These are phyloP conservation scores for Schizopygopsis pylzovi DNA, from an alignment of 2,797 vertebrate species.

Conservation along the genomic window DNA sequence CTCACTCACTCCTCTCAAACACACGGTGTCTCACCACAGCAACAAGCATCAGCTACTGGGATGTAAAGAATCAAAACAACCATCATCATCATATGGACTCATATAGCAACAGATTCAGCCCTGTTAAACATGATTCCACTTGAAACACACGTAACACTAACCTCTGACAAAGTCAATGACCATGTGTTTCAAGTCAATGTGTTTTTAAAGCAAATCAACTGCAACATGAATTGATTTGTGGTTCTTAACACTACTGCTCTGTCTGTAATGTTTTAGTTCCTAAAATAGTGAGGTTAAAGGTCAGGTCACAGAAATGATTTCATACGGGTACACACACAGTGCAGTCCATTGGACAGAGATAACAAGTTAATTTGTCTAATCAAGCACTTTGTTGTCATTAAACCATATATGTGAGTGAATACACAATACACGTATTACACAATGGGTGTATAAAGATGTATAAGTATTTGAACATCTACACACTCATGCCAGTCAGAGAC, in stretches of 20 bases:
- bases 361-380: slow-evolving; percentile 9
- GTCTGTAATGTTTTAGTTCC: not conserved
- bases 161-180: slow-evolving; percentile 31
- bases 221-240: not conserved
- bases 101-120: slow-evolving; percentile 30
- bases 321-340: not conserved
- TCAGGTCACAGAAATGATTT: slow-evolving; percentile 1
- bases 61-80: slow-evolving; percentile 52
- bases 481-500: slow-evolving; percentile 13
- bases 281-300: not conserved
- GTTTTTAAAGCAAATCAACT: slow-evolving; percentile 20
- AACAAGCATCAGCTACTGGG: slow-evolving; percentile 45
- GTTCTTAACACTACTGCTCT: not conserved
- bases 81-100: slow-evolving; percentile 16
- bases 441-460: not conserved
- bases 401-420: not conserved
- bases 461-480: slow-evolving; percentile 15
- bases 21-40: slow-evolving; percentile 48
- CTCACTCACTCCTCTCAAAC: slow-evolving; percentile 45
- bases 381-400: not conserved
- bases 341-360: slow-evolving; percentile 34
- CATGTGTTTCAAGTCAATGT: not conserved
- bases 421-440: not conserved
- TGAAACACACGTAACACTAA: slow-evolving; percentile 14
- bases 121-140: slow-evolving; percentile 19